Evolutionary conservation across 1,140 invertebrate species (phyloP).

Genomic region (Tribolium castaneum): DNA sequence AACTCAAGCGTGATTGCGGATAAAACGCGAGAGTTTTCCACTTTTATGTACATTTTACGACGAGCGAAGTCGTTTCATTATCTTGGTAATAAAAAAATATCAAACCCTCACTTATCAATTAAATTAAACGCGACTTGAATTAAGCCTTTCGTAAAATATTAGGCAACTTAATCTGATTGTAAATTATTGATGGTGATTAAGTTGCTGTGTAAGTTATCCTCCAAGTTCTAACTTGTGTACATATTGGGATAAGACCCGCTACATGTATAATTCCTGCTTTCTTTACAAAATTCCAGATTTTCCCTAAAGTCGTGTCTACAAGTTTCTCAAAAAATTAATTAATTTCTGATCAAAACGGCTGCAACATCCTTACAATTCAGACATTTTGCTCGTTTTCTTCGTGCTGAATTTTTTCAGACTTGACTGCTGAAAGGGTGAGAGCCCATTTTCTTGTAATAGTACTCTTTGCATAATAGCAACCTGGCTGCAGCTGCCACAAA

Average conservation of each 20-base stretch:
- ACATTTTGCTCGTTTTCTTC: too few species aligned
- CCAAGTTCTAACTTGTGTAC: background rate
- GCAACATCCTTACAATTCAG: too few species aligned
- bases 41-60: slow-evolving; percentile 9
- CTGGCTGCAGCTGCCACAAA: background rate
- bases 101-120: background rate
- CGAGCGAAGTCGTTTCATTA: background rate
- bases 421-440: too few species aligned
- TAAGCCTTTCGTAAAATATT: background rate
- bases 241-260: background rate
- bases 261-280: too few species aligned
- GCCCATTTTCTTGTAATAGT: background rate
- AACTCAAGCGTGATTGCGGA: slow-evolving; percentile 2
- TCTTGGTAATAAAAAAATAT: slow-evolving; percentile 12
- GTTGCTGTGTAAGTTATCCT: slow-evolving; percentile 11
- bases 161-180: background rate
- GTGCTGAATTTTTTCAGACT: too few species aligned
- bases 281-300: too few species aligned
- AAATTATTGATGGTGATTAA: slow-evolving; percentile 1
- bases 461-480: background rate
- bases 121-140: background rate
- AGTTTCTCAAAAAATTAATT: too few species aligned
- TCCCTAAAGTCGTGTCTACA: too few species aligned
- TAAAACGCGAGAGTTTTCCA: slow-evolving; percentile 1
- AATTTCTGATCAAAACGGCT: too few species aligned